Percentiles rank a stretch among this genome's conserved stretches.
Evolutionary conservation across 2,888 invertebrate species (phyloP).

Genomic region (Acleris laterana): DNA sequence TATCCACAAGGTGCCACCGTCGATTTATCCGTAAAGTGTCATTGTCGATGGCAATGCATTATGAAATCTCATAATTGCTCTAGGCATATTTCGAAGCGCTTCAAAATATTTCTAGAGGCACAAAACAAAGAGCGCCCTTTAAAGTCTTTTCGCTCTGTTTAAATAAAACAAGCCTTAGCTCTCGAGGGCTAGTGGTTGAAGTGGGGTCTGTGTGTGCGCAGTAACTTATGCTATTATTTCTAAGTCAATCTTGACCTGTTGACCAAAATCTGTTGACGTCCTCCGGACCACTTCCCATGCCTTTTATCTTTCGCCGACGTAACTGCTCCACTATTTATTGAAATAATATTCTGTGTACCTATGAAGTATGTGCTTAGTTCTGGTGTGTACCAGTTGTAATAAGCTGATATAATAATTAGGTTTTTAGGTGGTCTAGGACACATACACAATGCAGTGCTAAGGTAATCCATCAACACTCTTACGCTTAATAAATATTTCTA

Average conservation of each 20-base stretch:
- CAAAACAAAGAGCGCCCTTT: conserved; percentile 43
- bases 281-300: conserved; percentile 51
- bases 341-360: conserved; percentile 54
- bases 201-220: conserved; percentile 73
- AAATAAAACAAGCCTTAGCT: conserved; percentile 76
- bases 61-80: background rate
- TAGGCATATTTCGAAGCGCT: conserved; percentile 1
- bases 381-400: conserved; percentile 43
- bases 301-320: conserved; percentile 77
- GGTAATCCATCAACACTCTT: no score
- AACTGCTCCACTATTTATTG: conserved; percentile 60
- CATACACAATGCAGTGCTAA: no score
- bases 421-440: background rate
- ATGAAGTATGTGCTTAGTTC: conserved; percentile 50
- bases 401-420: conserved; percentile 12
- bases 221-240: conserved; percentile 82
- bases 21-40: no score
- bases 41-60: no score
- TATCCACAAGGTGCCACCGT: no score
- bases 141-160: conserved; percentile 67
- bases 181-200: conserved; percentile 72
- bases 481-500: no score
- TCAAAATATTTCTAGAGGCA: conserved; percentile 21
- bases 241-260: conserved; percentile 75
- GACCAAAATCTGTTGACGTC: conserved; percentile 76